Conservation (phyloP, 2,113 vertebrate species). For the Aix galericulata region DNA sequence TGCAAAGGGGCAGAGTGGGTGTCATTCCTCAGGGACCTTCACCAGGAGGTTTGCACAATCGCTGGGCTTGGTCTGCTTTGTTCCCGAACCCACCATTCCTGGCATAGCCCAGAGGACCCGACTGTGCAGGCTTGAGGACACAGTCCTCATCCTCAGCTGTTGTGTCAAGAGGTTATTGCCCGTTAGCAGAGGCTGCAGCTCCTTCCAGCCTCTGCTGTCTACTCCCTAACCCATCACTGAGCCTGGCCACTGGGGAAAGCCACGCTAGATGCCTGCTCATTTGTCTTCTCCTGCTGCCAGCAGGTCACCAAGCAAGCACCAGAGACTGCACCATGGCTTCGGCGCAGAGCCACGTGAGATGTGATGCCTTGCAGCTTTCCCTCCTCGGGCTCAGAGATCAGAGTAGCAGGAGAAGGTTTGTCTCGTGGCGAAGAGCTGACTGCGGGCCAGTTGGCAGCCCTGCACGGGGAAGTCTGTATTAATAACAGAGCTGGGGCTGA, state of each 20-base stretch:
- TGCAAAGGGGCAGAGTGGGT: neutral
- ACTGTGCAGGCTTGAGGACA: neutral
- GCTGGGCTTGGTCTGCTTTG: neutral
- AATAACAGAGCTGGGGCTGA: neutral
- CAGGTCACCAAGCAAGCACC: fast-evolving
- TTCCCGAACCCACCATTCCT: neutral
- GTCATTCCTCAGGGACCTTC: neutral
- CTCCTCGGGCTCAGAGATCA: fast-evolving
- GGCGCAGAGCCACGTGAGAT: fast-evolving
- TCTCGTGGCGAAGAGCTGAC: neutral
- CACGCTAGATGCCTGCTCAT: too few relatives aligned
- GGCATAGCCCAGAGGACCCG: neutral
- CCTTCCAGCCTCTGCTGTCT: neutral
- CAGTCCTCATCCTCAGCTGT: neutral
- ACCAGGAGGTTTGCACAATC: neutral
- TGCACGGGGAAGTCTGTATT: neutral
- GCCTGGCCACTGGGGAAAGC: neutral
- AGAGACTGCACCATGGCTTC: neutral
- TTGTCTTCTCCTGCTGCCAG: neutral
- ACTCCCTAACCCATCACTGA: neutral
- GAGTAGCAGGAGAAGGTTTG: neutral
- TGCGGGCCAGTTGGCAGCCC: neutral
- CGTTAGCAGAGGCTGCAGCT: neutral
- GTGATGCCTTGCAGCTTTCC: neutral
- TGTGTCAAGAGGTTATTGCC: neutral